Evolutionary conservation across 2,888 invertebrate genomes (phyloP), one percentile per base, ranked within the genome.

Genomic region (Cephus pulcher): DNA sequence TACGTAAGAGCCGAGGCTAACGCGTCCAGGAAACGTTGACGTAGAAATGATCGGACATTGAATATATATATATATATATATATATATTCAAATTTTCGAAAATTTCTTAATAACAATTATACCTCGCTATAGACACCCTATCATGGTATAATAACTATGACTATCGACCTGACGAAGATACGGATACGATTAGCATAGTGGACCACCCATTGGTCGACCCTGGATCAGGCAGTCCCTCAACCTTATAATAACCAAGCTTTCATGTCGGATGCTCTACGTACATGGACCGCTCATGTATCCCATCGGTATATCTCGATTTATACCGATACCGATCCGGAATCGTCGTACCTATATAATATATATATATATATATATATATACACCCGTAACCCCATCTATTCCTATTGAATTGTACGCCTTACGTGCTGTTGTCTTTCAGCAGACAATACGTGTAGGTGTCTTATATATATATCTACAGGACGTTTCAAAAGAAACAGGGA

Each of bases 161-260:
- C 11, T 32, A 30, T 71, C 71, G 12, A n/a, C 33, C 33, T 15
- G 71, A 34, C 32, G 71, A 71, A 75, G 74, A 74, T 69, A 79
- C 73, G 78, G 79, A 82, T 80, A 80, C 82, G 88, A 90, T 90
- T 90, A 89, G 89, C 89, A 89, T 89, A 86, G 87, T 83, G 86
- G 91, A 90, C 91, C 91, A 91, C 90, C 91, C 91, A 91, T 90
- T 89, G 84, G 84, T 87, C 89, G 90, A 90, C 90, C 90, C 90
- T 88, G 86, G 85, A 85, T 83, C 85, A 83, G 86, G 79, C 75
- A 79, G 80, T 83, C 78, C 81, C 79, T 83, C 77, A 82, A 82
- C 80, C 86, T 86, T 87, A 86, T 90, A 90, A 90, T 90, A 90
- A 90, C 89, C 89, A 85, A 84, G 85, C 87, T 88, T 85, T 89